These are phyloP conservation scores for Manis crassicaudata DNA, from an alignment of 2,797 vertebrate species.

Conservation along the genomic window DNA sequence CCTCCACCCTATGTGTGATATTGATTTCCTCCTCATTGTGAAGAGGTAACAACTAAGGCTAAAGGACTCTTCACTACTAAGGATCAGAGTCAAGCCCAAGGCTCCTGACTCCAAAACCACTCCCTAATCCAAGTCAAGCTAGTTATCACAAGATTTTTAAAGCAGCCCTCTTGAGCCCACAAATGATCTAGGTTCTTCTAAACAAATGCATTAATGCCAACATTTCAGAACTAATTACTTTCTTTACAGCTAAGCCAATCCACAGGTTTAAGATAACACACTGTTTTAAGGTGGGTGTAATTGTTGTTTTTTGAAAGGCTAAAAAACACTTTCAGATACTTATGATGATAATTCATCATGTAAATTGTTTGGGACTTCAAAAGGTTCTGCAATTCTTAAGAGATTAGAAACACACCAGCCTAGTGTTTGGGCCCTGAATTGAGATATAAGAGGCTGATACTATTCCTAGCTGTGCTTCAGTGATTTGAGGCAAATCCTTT, in stretches of 20 bases:
- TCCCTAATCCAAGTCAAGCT: neutral
- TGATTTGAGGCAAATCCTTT: slow-evolving; percentile 57
- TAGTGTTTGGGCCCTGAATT: neutral
- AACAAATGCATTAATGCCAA: slow-evolving; percentile 20
- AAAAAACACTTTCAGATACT: neutral
- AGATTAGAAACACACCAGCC: slow-evolving; percentile 41
- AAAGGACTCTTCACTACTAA: neutral
- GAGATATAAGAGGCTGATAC: slow-evolving; percentile 14
- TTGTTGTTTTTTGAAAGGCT: neutral
- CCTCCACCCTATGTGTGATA: neutral
- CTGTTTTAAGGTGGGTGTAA: slow-evolving; percentile 11
- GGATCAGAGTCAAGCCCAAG: neutral
- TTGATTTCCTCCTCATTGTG: slow-evolving; percentile 15
- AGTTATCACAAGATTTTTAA: slow-evolving; percentile 31
- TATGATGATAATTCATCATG: slow-evolving; percentile 34
- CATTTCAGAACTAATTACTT: neutral
- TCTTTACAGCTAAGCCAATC: slow-evolving; percentile 46
- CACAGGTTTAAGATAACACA: slow-evolving; percentile 15
- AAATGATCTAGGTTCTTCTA: slow-evolving; percentile 31
- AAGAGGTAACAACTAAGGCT: neutral
- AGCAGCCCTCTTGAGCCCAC: neutral
- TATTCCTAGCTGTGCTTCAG: slow-evolving; percentile 30
- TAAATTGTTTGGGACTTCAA: slow-evolving; percentile 42
- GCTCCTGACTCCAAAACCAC: slow-evolving; percentile 20
- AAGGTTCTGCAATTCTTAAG: slow-evolving; percentile 21